Conservation (phyloP, 1,140 invertebrate genomes). For the Heliconius hermathena region DNA sequence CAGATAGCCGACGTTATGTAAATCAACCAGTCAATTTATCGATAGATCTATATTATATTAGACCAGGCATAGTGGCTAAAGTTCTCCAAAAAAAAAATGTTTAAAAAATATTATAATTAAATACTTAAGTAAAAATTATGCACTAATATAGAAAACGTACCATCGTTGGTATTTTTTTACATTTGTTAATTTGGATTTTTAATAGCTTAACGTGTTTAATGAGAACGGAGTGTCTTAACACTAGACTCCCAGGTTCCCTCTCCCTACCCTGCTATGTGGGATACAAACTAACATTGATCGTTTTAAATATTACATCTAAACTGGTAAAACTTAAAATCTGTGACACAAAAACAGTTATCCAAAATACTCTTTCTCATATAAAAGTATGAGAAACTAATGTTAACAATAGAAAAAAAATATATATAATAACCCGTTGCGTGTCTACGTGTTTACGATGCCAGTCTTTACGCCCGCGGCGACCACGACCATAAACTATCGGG, state of each 20-base stretch:
- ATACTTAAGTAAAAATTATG: too few relatives aligned
- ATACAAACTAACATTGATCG: background rate
- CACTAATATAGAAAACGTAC: too few relatives aligned
- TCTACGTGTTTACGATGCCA: slow-evolving; percentile 1
- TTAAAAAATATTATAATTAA: too few relatives aligned
- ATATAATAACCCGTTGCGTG: background rate
- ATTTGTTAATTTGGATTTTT: too few relatives aligned
- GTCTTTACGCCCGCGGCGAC: slow-evolving; percentile 4
- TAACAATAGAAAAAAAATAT: slow-evolving; percentile 6
- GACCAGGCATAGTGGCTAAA: background rate
- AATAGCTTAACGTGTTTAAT: too few relatives aligned
- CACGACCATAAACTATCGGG: slow-evolving; percentile 10
- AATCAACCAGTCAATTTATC: slow-evolving; percentile 10
- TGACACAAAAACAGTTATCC: background rate
- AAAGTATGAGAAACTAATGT: slow-evolving; percentile 10
- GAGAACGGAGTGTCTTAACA: too few relatives aligned
- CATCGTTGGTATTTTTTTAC: too few relatives aligned
- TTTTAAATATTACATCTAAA: too few relatives aligned
- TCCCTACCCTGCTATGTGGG: background rate
- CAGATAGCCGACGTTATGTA: slow-evolving; percentile 4
- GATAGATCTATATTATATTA: slow-evolving; percentile 5
- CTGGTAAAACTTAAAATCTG: background rate
- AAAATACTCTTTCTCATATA: slow-evolving; percentile 4
- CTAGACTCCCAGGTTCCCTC: too few relatives aligned
- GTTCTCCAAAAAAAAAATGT: too few relatives aligned